phyloP scores from a whole-genome alignment of 2,113 vertebrate genomes.

The Ramphastos sulfuratus region DNA sequence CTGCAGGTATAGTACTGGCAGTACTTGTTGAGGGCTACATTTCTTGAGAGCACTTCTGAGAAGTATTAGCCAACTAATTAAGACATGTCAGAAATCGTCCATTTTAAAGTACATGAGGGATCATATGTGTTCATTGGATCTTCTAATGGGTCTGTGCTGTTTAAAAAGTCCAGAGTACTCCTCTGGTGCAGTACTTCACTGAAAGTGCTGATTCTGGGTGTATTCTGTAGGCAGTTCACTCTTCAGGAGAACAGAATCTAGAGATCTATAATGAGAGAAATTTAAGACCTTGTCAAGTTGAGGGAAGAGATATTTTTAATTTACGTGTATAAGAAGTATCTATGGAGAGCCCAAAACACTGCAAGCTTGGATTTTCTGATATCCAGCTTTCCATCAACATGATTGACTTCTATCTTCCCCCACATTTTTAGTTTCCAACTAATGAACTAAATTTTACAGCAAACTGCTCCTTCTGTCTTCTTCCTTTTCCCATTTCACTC shows the following conservation, averaged over 20 bases:
- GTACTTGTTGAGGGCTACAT: background rate
- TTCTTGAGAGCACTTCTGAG: background rate
- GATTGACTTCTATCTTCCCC: background rate
- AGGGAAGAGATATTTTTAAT: background rate
- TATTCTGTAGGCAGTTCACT: background rate
- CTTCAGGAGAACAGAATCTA: background rate
- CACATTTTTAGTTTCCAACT: background rate
- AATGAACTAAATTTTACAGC: background rate
- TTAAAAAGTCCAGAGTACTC: background rate
- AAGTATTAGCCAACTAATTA: background rate
- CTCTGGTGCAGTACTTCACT: background rate
- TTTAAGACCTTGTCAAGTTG: background rate
- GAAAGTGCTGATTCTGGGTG: background rate
- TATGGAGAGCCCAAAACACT: background rate
- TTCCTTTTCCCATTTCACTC: no score
- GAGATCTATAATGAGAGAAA: background rate
- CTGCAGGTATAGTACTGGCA: constrained; percentile 73
- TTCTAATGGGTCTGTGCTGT: background rate
- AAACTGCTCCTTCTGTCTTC: background rate
- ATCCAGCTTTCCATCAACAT: background rate
- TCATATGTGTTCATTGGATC: fast-evolving
- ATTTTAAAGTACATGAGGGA: background rate
- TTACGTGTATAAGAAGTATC: background rate
- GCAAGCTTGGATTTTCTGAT: background rate
- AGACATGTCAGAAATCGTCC: background rate